Percentiles rank a stretch among this genome's conserved stretches.
Evolutionary conservation across 2,797 vertebrate genomes (phyloP).

Genomic region (Limosa lapponica): DNA sequence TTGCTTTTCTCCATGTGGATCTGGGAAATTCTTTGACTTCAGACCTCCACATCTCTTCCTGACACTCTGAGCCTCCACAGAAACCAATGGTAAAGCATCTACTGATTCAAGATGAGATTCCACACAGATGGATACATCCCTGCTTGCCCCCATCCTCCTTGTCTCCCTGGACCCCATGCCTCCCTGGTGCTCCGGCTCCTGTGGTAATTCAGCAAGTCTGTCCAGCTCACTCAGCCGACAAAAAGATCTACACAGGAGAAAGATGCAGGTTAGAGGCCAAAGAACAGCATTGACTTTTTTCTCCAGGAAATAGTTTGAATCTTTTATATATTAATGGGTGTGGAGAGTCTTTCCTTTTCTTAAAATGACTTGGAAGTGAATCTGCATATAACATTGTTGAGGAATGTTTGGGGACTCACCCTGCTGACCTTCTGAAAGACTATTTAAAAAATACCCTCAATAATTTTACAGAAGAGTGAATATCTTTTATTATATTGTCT

Average conservation of each 20-base stretch:
- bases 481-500: not conserved
- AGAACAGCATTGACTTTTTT: not conserved
- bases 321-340: not conserved
- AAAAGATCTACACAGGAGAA: not conserved
- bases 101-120: not conserved
- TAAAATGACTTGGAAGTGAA: not conserved
- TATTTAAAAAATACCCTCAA: not conserved
- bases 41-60: not conserved
- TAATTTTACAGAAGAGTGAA: not conserved
- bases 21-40: not conserved
- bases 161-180: not conserved
- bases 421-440: not conserved
- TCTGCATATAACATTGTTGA: not conserved
- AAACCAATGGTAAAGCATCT: not conserved
- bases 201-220: not conserved
- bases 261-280: not conserved
- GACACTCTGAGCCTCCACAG: not conserved
- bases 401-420: not conserved
- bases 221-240: not conserved
- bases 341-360: not conserved
- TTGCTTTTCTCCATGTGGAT: not conserved
- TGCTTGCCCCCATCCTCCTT: not conserved
- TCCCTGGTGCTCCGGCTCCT: not conserved
- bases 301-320: not conserved
- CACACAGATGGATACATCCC: not conserved